Evolutionary conservation across 2,888 invertebrate genomes (phyloP).

Genomic region (Mythimna lalbum): DNA sequence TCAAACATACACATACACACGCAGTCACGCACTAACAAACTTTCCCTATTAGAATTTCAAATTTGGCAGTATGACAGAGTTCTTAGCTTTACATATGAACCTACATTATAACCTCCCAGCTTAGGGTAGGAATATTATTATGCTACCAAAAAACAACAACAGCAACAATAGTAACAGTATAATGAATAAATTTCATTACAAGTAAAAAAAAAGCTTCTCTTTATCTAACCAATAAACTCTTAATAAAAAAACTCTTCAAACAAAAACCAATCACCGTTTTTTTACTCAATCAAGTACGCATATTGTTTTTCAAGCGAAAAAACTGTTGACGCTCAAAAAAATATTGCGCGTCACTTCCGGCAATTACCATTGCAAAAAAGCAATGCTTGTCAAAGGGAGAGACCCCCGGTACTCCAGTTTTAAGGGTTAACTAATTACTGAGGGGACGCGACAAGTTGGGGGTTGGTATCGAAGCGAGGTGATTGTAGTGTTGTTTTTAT

Average conservation of each 20-base stretch:
- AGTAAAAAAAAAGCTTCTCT: background rate
- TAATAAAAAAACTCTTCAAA: background rate
- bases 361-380: conserved; percentile 61
- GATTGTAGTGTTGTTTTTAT: conserved; percentile 6
- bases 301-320: conserved; percentile 61
- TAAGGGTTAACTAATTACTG: conserved; percentile 76
- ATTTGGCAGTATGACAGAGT: too few relatives aligned
- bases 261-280: conserved; percentile 15
- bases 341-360: conserved; percentile 62
- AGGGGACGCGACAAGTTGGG: conserved; percentile 28
- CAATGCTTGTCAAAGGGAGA: conserved; percentile 39
- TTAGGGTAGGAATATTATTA: too few relatives aligned
- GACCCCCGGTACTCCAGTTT: conserved; percentile 48
- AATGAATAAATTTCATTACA: too few relatives aligned
- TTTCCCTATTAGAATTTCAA: too few relatives aligned
- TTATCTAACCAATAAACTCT: background rate
- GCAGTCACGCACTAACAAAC: too few relatives aligned
- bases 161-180: too few relatives aligned
- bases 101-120: conserved; percentile 2
- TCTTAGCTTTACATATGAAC: background rate
- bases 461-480: conserved; percentile 8
- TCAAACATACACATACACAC: too few relatives aligned
- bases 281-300: conserved; percentile 34
- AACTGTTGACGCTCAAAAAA: conserved; percentile 66
- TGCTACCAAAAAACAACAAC: too few relatives aligned